Base-by-base conservation (phyloP, 2,888 invertebrate species). In the Bombylius major region DNA sequence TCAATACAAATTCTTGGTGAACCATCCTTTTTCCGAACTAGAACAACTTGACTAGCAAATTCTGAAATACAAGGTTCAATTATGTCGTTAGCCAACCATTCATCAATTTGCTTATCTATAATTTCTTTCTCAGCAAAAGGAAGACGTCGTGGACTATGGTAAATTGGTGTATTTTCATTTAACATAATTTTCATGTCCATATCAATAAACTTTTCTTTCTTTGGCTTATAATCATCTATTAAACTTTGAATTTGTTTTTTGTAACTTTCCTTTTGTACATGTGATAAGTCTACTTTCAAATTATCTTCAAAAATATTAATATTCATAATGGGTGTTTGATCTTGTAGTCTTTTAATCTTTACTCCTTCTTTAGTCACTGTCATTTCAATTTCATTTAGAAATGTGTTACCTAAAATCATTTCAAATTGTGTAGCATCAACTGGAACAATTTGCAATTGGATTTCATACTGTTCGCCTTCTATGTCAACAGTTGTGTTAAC, bases 101-200 rank as follows among this genome's bases (percentile, higher is more conserved):
- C 7, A 6, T 34, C 34, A 34, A 34, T 7, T 7, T 34, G 34
- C 5, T 34, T 34, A 34, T 34, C 34, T 6, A 34, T 34, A 6
- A 34, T 34, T 5, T 34, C 34, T 34, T 7, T 5, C 7, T 34
- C 34, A 6, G 34, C 34, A 7, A 6, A 34, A 34, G 7, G 34
- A 6, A 34, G 34, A 45, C 67, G 53, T 46, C 67, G 54, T 0
- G 65, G 64, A 36, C 59, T 47, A 32, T 62, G 58, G 13, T 60
- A 62, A 1, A 68, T 62, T 0, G 67, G 66, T 12, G 56, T 54
- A 2, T 69, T 65, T 44, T 67, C 65, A 45, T 59, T 63, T 13
- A 69, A 36, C 36, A 69, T 51, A 13, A 68, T 65, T 34, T 59
- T 63, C 58, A 65, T 66, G 13, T 47, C 36, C 13, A 53, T 9